These are phyloP conservation scores for Invenusta paracnida DNA, from an alignment of 2,888 invertebrate genomes.

Conservation along the genomic window DNA sequence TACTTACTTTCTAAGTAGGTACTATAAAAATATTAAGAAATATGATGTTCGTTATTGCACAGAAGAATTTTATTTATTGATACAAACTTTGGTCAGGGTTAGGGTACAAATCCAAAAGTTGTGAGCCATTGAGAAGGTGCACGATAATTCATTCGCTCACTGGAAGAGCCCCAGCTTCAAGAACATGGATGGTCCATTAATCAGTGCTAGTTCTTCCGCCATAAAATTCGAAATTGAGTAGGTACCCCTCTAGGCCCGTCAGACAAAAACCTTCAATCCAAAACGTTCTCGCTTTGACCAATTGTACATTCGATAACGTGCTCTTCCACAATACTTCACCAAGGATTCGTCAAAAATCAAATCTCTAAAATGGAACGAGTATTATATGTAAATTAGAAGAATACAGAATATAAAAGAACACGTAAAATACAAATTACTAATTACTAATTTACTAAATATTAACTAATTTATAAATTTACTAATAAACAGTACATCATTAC, in stretches of 20 bases:
- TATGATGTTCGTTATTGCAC: too few relatives aligned
- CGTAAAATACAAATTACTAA: not conserved
- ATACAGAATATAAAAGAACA: not conserved
- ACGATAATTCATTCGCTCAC: not conserved
- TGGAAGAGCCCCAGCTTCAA: not conserved
- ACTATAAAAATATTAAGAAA: too few relatives aligned
- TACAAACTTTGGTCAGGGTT: too few relatives aligned
- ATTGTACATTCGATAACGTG: not conserved
- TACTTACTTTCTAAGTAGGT: too few relatives aligned
- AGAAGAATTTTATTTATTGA: too few relatives aligned
- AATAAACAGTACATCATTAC: not conserved
- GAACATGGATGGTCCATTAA: not conserved
- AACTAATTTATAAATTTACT: not conserved
- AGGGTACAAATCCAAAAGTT: not conserved
- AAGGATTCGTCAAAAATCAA: not conserved
- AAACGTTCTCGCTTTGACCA: not conserved
- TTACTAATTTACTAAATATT: not conserved
- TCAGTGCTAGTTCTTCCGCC: not conserved
- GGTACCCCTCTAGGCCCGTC: not conserved
- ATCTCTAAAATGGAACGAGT: conserved; percentile 23
- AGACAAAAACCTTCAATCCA: conserved; percentile 2
- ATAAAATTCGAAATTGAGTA: not conserved
- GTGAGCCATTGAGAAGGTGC: not conserved
- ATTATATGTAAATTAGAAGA: not conserved
- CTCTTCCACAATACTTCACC: not conserved